Evolutionary conservation across 2,888 invertebrate species (phyloP), one percentile per base, ranked within the genome.

Genomic region (Eupsilia transversa): DNA sequence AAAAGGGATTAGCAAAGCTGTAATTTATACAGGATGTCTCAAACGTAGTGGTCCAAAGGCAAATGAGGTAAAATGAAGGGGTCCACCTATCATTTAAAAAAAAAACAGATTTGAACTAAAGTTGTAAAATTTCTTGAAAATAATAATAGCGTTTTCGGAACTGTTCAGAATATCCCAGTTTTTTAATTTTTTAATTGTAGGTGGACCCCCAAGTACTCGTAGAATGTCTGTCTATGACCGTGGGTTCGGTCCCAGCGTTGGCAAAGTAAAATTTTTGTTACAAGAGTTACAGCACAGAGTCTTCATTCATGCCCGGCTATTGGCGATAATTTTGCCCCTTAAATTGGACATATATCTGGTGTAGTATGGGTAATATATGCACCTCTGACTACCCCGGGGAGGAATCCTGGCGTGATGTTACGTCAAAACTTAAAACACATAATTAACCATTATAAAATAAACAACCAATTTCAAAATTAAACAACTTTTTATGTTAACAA

Each of bases 1-100:
- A 59, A 43, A 12, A 5, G 41, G 65, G 46, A 35, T 69, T 67
- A 41, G 63, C 68, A 68, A 66, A 56, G 5, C 6, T 38, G 57
- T 38, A n/a, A n/a, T n/a, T n/a, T n/a, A n/a, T n/a, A n/a, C n/a
- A n/a, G n/a, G n/a, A n/a, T n/a, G n/a, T n/a, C n/a, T n/a, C n/a
- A n/a, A n/a, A n/a, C n/a, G n/a, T n/a, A n/a, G n/a, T n/a, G n/a
- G n/a, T n/a, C n/a, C n/a, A n/a, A n/a, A n/a, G n/a, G n/a, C n/a
- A n/a, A n/a, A n/a, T n/a, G n/a, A n/a, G n/a, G n/a, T n/a, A n/a
- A n/a, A n/a, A n/a, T n/a, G n/a, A n/a, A n/a, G n/a, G n/a, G n/a
- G n/a, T n/a, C n/a, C n/a, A n/a, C n/a, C n/a, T n/a, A n/a, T n/a
- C n/a, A n/a, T n/a, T n/a, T n/a, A n/a, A n/a, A n/a, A n/a, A n/a